Conservation (phyloP, 1,140 invertebrate genomes). For the Philotrypesis tridentata region DNA sequence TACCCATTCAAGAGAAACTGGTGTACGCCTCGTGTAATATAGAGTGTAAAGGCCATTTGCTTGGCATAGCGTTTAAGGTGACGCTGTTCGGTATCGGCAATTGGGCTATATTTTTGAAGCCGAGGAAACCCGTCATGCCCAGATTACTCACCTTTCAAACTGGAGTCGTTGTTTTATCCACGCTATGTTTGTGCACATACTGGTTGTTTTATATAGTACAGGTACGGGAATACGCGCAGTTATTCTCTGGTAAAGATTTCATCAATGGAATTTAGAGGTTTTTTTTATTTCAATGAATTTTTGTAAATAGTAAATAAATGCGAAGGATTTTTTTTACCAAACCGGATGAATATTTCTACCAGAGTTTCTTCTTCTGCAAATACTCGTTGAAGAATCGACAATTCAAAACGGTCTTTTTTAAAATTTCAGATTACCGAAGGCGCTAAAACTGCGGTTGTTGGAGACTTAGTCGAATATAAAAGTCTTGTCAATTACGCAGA, state of each 20-base stretch:
- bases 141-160: slow-evolving; percentile 93
- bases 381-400: background rate
- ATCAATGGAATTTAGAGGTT: no score
- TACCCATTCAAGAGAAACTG: slow-evolving; percentile 76
- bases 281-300: no score
- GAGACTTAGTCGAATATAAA: slow-evolving; percentile 86
- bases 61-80: slow-evolving; percentile 94
- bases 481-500: slow-evolving; percentile 92
- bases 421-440: slow-evolving; percentile 83
- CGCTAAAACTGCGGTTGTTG: slow-evolving; percentile 83
- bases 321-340: no score
- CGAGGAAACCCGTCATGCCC: slow-evolving; percentile 90
- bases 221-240: no score
- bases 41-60: slow-evolving; percentile 91
- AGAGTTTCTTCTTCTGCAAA: slow-evolving; percentile 42
- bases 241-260: no score
- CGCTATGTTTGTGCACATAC: slow-evolving; percentile 94
- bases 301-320: no score
- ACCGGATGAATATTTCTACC: no score
- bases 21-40: slow-evolving; percentile 83
- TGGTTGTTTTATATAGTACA: slow-evolving; percentile 98
- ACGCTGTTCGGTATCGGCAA: slow-evolving; percentile 91
- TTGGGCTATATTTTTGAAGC: slow-evolving; percentile 90
- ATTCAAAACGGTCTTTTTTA: background rate
- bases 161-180: slow-evolving; percentile 89